Conservation (phyloP, 2,797 vertebrate species). For the Thamnophis elegans region DNA sequence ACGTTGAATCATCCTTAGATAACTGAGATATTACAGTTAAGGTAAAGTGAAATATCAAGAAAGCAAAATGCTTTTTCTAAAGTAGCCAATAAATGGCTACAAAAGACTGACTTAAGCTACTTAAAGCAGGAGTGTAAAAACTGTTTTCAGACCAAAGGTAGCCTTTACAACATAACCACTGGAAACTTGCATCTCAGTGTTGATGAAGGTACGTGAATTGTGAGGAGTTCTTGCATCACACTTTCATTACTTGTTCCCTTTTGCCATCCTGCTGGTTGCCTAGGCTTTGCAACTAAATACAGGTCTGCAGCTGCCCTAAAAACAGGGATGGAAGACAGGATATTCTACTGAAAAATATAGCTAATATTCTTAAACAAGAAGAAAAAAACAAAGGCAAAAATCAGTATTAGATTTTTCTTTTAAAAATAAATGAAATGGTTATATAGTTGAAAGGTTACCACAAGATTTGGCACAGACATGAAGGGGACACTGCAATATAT, state of each 20-base stretch:
- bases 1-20: neutral
- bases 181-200: neutral
- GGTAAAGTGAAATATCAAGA: neutral
- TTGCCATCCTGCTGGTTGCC: neutral
- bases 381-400: neutral
- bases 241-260: neutral
- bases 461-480: neutral
- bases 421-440: neutral
- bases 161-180: neutral
- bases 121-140: neutral
- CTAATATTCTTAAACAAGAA: neutral
- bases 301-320: neutral
- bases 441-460: neutral
- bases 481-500: neutral
- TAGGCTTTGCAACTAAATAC: neutral
- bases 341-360: neutral
- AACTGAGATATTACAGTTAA: neutral
- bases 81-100: neutral
- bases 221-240: neutral
- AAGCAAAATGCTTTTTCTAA: neutral
- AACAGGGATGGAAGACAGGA: neutral
- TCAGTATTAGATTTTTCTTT: neutral
- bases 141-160: neutral
- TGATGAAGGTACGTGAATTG: neutral
- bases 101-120: neutral